Evolutionary conservation across 2,888 invertebrate species (phyloP).

Genomic region (Drosophila vallismaia): DNA sequence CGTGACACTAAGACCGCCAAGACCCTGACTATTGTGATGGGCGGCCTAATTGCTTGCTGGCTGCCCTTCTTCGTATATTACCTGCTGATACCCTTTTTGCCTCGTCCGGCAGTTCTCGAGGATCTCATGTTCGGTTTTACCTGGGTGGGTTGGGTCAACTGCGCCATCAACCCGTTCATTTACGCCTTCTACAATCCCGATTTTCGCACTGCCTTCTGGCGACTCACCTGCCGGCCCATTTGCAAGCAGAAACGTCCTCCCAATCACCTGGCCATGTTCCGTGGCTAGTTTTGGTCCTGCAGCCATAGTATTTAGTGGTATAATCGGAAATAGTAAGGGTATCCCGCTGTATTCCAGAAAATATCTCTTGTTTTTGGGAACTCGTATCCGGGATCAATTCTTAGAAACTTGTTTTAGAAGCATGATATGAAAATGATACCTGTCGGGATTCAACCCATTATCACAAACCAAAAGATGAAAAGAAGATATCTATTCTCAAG

Average conservation of each 20-base stretch:
- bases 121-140: constrained; percentile 90
- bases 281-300: constrained; percentile 56
- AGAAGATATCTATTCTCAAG: too few species aligned
- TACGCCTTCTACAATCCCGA: constrained; percentile 95
- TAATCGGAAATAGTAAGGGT: not conserved
- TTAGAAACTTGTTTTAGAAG: not conserved
- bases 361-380: not conserved
- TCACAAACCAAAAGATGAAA: not conserved
- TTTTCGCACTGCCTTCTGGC: constrained; percentile 94
- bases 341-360: too few species aligned
- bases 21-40: constrained; percentile 93
- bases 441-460: not conserved
- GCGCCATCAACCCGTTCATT: constrained; percentile 95
- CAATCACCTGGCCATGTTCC: constrained; percentile 80
- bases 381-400: not conserved
- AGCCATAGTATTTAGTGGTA: not conserved
- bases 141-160: constrained; percentile 96
- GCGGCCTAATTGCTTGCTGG: constrained; percentile 95
- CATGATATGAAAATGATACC: too few species aligned
- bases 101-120: constrained; percentile 86
- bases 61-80: constrained; percentile 94
- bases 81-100: constrained; percentile 91
- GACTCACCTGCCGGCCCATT: constrained; percentile 86
- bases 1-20: constrained; percentile 94
- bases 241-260: constrained; percentile 78